Percentiles rank a stretch among this genome's conserved stretches.
These are phyloP conservation scores for Corvus cornix DNA, from an alignment of 2,113 vertebrate genomes.

Conservation along the genomic window DNA sequence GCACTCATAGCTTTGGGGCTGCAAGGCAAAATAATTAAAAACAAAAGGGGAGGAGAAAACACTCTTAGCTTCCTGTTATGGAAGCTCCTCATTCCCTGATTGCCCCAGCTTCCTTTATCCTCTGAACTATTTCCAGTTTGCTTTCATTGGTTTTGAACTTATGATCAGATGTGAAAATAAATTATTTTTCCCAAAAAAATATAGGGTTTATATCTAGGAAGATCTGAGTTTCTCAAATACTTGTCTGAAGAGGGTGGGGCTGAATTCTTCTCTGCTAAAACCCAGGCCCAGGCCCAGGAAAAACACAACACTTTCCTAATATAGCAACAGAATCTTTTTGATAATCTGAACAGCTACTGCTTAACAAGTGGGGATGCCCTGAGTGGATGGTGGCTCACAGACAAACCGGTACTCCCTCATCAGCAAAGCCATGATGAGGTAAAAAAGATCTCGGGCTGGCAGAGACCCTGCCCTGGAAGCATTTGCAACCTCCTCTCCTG, in stretches of 20 bases:
- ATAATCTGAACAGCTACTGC: neutral
- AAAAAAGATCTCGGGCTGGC: neutral
- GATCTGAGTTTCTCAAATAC: neutral
- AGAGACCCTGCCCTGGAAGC: neutral
- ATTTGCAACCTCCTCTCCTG: neutral
- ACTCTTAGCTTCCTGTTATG: neutral
- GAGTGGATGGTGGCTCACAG: accelerated
- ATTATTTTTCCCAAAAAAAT: neutral
- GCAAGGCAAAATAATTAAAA: neutral
- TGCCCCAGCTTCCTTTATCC: neutral
- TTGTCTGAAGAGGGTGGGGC: accelerated
- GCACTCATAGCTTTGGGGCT: neutral
- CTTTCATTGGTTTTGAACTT: neutral
- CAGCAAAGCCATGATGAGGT: neutral
- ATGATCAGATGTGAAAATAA: neutral
- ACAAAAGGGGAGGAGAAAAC: neutral
- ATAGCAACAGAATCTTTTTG: neutral
- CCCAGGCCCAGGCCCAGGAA: neutral
- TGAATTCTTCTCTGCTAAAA: neutral
- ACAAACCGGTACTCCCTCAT: neutral
- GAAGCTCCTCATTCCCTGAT: neutral
- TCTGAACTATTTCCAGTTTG: neutral
- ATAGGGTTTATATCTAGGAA: neutral
- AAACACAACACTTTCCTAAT: neutral
- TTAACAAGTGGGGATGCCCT: neutral